Evolutionary conservation across 2,113 vertebrate species (phyloP), one percentile per base, ranked within the genome.

Genomic region (Pampusana beccarii): DNA sequence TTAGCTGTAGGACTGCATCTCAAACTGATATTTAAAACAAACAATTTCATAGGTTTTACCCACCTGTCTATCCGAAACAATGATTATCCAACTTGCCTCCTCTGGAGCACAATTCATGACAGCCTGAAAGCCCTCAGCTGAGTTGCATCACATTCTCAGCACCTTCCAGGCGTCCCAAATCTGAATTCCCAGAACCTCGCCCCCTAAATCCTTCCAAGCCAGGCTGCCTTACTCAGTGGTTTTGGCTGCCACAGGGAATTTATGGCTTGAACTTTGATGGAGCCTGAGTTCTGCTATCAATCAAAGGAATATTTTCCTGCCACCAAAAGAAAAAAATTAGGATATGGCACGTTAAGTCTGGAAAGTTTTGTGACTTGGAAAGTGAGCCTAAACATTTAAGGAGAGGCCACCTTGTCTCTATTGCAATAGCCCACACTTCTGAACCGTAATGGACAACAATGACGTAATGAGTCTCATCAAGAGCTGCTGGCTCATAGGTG

Each of bases 121-220:
- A 66, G 29, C 40, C 50, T 87, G 69, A 87, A 65, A 94, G 25
- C 24, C 19, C 36, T 91, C 33, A 69, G 6, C 6, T 56, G 53
- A 86, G 21, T 75, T 71, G 13, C 11, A n/a, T 42, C 1, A 8
- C 36, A 50, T 57, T 69, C 62, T 31, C 66, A 58, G 21, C n/a
- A 90, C 50, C 54, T 94, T 97, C 79, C 81, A 92, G 74, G n/a
- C 50, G 89, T 69, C 86, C n/a, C 70, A 87, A 40, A 87, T 78
- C 48, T 66, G 36, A 79, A 40, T 95, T 95, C 80, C 89, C 73
- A 89, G 81, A 94, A 97, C 28, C 0, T 2, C 7, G 82, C 85
- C 23, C 31, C 33, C 21, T 72, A 91, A 82, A 81, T 84, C 16
- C 78, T 87, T 69, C 62, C 53, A 92, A 82, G 53, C 15, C 4